Base-by-base conservation (phyloP, 2,797 vertebrate genomes). In the Hippocampus kuda region DNA sequence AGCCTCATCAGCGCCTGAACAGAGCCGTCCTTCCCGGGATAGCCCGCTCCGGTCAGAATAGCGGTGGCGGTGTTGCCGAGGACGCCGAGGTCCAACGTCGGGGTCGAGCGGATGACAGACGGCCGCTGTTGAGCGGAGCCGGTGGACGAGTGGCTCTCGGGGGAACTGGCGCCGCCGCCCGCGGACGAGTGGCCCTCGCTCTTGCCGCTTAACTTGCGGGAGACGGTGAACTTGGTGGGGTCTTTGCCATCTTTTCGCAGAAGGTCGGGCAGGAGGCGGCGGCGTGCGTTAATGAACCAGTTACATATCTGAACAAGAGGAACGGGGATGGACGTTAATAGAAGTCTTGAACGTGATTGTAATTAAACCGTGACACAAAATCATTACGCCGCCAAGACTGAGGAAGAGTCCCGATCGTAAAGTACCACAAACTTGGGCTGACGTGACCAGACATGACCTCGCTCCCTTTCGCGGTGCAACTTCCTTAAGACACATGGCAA, bases 231-330 rank as follows among this genome's bases (percentile, higher is more conserved):
- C 79, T 96, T 93, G 69, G 94, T 93, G 64, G 96, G 96, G 81
- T 98, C 96, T 85, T 97, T 95, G 64, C 96, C 97, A 0, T 99
- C 95, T 77, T 94, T 96, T 69, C 94, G 92, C 67, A 99, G 92
- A 83, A 99, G 92, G 82, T 97, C 94, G 0, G 96, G 96, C 10
- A 98, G 93, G 68, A 98, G 92, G 57, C 97, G 91, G 20, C 97
- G 90, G 1, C 97, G 89, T 1, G 96, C 96, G 0, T 99, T 99
- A 86, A 99, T 99, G 84, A 99, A 99, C 97, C 97, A 99, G 88
- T 99, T 99, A 80, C 95, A 98, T 78, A 99, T 97, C 96, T 99
- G 83, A 9, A 41, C 34, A 71, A 46, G 38, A 63, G 30, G 30
- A 78, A 42, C 34, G 70, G 1, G 7, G 4, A 4, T 70, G 34